Percentiles rank a stretch among this genome's conserved stretches.
phyloP scores from a whole-genome alignment of 2,797 vertebrate species.

The Mormyrus proboscirostris region DNA sequence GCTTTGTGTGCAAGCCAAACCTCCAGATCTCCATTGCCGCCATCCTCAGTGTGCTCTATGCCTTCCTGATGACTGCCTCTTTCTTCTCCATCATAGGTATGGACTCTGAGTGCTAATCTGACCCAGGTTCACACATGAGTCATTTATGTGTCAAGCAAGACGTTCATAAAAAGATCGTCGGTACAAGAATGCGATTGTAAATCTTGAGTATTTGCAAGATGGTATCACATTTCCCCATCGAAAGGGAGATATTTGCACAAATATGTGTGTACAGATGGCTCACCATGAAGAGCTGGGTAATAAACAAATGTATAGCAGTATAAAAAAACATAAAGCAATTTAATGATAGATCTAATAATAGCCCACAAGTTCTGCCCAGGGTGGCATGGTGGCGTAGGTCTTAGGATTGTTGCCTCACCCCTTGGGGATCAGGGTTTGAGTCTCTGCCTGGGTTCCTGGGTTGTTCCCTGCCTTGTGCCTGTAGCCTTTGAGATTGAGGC shows the following conservation, averaged over 20 bases:
- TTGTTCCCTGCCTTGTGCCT: not conserved
- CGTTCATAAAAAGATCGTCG: not conserved
- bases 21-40: constrained; percentile 63
- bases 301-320: not conserved
- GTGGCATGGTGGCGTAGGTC: not conserved
- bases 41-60: constrained; percentile 66
- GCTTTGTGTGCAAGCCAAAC: constrained; percentile 60
- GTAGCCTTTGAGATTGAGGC: not conserved
- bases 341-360: not conserved
- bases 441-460: not conserved
- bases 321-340: not conserved
- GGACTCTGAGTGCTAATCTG: constrained; percentile 11
- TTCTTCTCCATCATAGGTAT: constrained; percentile 69
- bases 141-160: not conserved
- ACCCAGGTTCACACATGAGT: not conserved
- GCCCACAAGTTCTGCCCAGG: not conserved
- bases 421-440: not conserved
- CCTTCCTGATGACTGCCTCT: constrained; percentile 72
- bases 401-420: not conserved
- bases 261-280: not conserved
- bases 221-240: not conserved
- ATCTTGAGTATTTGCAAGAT: not conserved
- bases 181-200: not conserved
- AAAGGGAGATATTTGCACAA: not conserved
- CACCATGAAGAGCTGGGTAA: not conserved